Conservation (phyloP, 2,113 vertebrate genomes). For the Sinocyclocheilus anophthalmus region DNA sequence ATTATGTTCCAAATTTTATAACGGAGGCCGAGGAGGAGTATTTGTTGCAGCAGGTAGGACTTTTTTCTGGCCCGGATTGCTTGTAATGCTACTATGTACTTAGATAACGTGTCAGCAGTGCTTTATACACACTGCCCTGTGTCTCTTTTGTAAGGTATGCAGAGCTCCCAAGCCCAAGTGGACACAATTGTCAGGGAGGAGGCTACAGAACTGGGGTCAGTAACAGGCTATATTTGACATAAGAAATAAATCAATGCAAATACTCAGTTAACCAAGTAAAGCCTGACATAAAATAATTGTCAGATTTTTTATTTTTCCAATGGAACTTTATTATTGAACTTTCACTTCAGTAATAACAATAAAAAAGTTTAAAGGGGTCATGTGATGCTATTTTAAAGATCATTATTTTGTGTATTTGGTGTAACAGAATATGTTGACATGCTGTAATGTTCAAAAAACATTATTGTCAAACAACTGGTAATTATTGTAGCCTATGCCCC, state of each 20-base stretch:
- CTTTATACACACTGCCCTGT: neutral
- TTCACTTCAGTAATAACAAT: neutral
- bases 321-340: neutral
- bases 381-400: too few species aligned
- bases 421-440: too few species aligned
- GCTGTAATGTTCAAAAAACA: too few species aligned
- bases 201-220: constrained; percentile 88
- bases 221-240: neutral
- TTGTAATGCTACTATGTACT: neutral
- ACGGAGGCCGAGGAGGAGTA: constrained; percentile 80
- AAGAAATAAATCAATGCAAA: neutral
- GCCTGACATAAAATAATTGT: neutral
- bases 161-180: constrained; percentile 88
- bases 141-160: constrained; percentile 72
- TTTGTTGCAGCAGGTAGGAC: constrained; percentile 79
- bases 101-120: neutral
- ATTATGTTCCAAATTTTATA: constrained; percentile 88
- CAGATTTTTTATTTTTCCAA: neutral
- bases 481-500: too few species aligned
- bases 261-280: neutral
- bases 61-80: neutral
- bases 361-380: too few species aligned
- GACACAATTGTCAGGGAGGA: constrained; percentile 85
- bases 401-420: too few species aligned
- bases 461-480: too few species aligned